These are phyloP conservation scores for Pseudomyrmex cubaensis DNA, from an alignment of 1,140 invertebrate genomes.

Conservation along the genomic window DNA sequence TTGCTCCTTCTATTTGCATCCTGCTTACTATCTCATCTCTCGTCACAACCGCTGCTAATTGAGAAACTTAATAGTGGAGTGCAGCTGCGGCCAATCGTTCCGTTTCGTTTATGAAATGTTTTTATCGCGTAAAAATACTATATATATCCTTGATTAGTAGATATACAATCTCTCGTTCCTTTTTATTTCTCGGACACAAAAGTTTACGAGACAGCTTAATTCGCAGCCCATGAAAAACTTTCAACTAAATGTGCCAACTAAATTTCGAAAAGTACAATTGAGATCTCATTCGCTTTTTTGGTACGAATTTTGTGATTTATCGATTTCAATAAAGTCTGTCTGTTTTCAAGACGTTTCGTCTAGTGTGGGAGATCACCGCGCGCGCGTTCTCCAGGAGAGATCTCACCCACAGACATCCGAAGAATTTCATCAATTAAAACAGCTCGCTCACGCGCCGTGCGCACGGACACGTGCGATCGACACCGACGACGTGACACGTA, in stretches of 20 bases:
- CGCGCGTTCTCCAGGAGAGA: not conserved
- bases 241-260: not conserved
- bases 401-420: not conserved
- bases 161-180: not conserved
- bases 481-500: constrained; percentile 14
- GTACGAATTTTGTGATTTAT: constrained; percentile 9
- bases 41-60: constrained; percentile 49
- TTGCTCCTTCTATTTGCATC: constrained; percentile 49
- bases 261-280: not conserved
- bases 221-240: too few relatives aligned
- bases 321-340: not conserved
- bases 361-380: not conserved
- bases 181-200: not conserved
- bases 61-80: constrained; percentile 50
- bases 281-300: not conserved
- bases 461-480: not conserved
- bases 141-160: constrained; percentile 2
- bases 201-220: not conserved
- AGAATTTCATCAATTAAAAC: constrained; percentile 64
- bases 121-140: too few relatives aligned
- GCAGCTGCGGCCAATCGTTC: constrained; percentile 26
- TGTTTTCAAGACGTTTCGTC: not conserved
- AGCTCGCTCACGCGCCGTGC: not conserved
- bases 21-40: constrained; percentile 43
- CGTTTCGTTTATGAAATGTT: not conserved